A percentile compares a stretch with the other conserved stretches of the same genome.
Evolutionary conservation across 2,888 invertebrate species (phyloP).

Genomic region (Aspidapion aeneum): DNA sequence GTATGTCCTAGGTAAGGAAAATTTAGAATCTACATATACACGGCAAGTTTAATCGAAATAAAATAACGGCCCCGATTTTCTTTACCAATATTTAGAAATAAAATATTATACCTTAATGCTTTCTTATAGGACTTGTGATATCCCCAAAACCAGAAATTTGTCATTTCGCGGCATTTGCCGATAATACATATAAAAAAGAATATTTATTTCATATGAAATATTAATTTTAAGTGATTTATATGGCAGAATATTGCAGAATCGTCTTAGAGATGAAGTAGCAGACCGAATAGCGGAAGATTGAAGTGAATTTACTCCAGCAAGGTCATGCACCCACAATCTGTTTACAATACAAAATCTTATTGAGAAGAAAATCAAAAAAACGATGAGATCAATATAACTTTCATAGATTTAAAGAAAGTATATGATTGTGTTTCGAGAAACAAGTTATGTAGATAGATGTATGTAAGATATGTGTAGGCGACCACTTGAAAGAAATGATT

Average conservation of each 20-base stretch:
- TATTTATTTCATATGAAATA: too few relatives aligned
- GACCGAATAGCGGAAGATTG: not conserved
- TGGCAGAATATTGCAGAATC: not conserved
- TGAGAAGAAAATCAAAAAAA: not conserved
- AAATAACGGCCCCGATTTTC: too few relatives aligned
- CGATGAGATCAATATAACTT: not conserved
- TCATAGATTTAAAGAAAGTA: not conserved
- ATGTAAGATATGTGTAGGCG: not conserved
- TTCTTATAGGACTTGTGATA: too few relatives aligned
- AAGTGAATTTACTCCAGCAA: not conserved
- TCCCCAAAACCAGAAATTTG: too few relatives aligned
- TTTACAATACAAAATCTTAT: not conserved
- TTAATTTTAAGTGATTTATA: not conserved
- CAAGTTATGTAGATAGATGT: not conserved
- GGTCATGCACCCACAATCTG: not conserved
- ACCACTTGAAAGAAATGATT: not conserved
- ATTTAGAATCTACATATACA: too few relatives aligned
- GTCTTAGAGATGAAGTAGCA: not conserved
- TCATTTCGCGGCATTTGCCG: too few relatives aligned
- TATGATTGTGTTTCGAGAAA: not conserved
- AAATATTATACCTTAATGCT: too few relatives aligned
- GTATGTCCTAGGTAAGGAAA: slow-evolving; percentile 35
- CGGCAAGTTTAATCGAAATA: too few relatives aligned
- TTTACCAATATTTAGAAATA: too few relatives aligned
- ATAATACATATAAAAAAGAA: too few relatives aligned